A percentile compares a stretch with the other conserved stretches of the same genome.
Conservation (phyloP, 1,140 invertebrate species). For the Drosophila mayri region DNA sequence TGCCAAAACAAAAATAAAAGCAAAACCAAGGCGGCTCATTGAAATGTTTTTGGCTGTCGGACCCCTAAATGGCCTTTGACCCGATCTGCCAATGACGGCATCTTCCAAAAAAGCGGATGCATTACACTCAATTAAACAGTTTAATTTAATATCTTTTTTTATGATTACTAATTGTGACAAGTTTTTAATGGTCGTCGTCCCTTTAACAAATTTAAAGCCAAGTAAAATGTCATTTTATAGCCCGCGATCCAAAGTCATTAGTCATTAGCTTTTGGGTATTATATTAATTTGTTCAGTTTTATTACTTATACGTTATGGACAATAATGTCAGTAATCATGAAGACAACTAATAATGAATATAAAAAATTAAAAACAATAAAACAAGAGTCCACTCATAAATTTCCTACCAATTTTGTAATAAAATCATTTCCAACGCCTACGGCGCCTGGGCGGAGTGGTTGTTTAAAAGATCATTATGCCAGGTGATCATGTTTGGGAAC, state of each 20-base stretch:
- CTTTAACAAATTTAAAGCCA: neutral
- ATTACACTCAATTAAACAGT: constrained; percentile 30
- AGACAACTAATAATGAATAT: neutral
- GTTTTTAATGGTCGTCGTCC: neutral
- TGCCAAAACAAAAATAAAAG: constrained; percentile 5
- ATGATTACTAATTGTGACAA: constrained; percentile 25
- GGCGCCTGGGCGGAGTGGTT: constrained; percentile 38
- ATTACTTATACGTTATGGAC: neutral
- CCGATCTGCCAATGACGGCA: constrained; percentile 2
- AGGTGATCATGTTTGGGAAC: neutral
- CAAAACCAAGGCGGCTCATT: constrained; percentile 8
- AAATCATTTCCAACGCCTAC: constrained; percentile 16
- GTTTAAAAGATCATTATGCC: constrained; percentile 70
- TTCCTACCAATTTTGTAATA: constrained; percentile 20
- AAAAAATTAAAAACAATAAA: neutral
- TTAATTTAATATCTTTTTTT: constrained; percentile 32
- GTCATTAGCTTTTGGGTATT: neutral
- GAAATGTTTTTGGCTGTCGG: constrained; percentile 24
- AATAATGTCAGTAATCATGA: neutral
- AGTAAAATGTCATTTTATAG: neutral
- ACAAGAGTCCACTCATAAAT: neutral
- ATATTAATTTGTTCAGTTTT: neutral
- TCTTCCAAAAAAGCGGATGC: constrained; percentile 2
- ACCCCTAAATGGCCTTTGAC: constrained; percentile 25
- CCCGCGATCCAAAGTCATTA: neutral